Evolutionary conservation across 2,888 invertebrate genomes (phyloP).

Genomic region (Dexiosoma caninum): DNA sequence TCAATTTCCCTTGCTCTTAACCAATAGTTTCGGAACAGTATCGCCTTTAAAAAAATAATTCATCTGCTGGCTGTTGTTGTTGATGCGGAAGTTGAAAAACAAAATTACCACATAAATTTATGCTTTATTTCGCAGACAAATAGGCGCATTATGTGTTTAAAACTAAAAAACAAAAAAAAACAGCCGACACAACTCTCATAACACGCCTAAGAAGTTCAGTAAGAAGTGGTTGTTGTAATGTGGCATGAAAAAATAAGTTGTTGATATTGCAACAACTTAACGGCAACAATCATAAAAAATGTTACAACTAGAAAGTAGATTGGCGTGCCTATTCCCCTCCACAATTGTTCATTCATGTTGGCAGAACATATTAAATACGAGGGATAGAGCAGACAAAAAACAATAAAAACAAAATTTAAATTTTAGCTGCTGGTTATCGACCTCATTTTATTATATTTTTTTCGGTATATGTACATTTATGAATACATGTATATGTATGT

Average conservation of each 20-base stretch:
- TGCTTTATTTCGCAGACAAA: conserved; percentile 45
- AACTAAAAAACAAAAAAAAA: not conserved
- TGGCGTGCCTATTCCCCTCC: not conserved
- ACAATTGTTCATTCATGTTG: not conserved
- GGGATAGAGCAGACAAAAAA: conserved; percentile 5
- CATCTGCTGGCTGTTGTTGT: no score
- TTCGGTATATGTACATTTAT: no score
- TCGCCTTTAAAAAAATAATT: not conserved
- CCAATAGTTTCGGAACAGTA: not conserved
- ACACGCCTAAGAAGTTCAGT: conserved; percentile 25
- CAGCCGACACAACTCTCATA: not conserved
- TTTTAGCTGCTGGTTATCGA: not conserved
- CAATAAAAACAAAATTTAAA: conserved; percentile 4
- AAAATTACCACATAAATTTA: conserved; percentile 45
- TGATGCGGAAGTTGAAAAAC: conserved; percentile 23
- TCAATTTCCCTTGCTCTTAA: not conserved
- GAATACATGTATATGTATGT: no score
- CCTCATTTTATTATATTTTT: not conserved
- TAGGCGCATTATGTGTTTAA: conserved; percentile 45
- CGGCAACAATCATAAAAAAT: not conserved
- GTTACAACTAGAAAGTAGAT: conserved; percentile 1
- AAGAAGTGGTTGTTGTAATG: conserved; percentile 24
- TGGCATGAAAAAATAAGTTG: not conserved
- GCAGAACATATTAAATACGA: conserved; percentile 1
- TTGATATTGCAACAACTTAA: conserved; percentile 22